phyloP scores from a whole-genome alignment of 2,888 invertebrate genomes.

The Erebia aethiops region DNA sequence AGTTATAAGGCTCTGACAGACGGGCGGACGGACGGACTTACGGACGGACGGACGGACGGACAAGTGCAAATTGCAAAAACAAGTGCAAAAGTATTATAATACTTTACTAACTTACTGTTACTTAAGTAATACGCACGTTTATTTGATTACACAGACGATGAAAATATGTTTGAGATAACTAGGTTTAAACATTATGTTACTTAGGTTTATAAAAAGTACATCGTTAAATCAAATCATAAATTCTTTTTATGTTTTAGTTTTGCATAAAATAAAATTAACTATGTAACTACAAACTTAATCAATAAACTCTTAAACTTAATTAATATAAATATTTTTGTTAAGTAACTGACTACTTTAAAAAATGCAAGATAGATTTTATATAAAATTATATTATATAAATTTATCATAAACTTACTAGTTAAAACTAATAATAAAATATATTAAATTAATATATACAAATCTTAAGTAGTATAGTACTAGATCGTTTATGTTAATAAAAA shows the following conservation, averaged over 20 bases:
- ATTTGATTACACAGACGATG: not conserved
- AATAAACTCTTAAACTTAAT: not conserved
- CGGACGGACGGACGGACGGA: too few relatives aligned
- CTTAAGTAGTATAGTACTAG: not conserved
- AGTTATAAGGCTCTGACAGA: too few relatives aligned
- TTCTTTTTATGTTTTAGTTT: not conserved
- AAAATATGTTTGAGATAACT: not conserved
- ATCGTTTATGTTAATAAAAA: not conserved
- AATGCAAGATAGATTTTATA: not conserved
- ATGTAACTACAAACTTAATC: conserved; percentile 1
- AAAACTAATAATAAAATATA: not conserved
- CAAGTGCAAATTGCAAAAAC: too few relatives aligned
- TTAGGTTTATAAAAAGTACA: too few relatives aligned
- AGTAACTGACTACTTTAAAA: not conserved
- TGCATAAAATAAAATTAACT: not conserved
- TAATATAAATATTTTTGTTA: not conserved
- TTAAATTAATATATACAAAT: not conserved
- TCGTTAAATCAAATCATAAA: not conserved
- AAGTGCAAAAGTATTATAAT: too few relatives aligned
- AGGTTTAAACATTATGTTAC: not conserved
- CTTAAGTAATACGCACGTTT: not conserved
- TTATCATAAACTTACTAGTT: not conserved
- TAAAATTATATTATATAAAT: not conserved
- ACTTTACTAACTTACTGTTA: not conserved
- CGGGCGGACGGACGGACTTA: too few relatives aligned